Evolutionary conservation across 1,140 invertebrate genomes (phyloP).

Genomic region (Philopotamus ludificatus): DNA sequence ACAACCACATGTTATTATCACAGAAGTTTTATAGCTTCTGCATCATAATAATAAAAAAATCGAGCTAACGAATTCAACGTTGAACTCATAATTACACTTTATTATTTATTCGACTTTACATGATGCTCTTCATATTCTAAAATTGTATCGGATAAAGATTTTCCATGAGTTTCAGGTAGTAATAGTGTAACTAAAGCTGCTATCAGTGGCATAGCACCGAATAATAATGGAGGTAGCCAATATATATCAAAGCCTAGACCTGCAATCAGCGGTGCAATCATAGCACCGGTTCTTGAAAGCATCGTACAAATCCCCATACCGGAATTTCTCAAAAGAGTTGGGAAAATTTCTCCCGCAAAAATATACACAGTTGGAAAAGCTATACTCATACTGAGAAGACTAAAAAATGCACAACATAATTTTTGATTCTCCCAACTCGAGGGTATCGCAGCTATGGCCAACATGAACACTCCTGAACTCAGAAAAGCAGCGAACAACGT

Average conservation of each 20-base stretch:
- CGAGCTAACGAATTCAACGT: too few relatives aligned
- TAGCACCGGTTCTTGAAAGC: slow-evolving; percentile 64
- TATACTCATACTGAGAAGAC: slow-evolving; percentile 61
- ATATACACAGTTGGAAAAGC: slow-evolving; percentile 63
- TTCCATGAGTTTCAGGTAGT: slow-evolving; percentile 61
- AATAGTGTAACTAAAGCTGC: slow-evolving; percentile 63
- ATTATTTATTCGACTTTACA: slow-evolving; percentile 46
- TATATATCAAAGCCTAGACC: slow-evolving; percentile 51
- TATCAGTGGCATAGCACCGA: slow-evolving; percentile 64
- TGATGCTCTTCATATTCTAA: slow-evolving; percentile 61
- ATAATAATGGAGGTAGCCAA: slow-evolving; percentile 67
- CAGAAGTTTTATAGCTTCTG: too few relatives aligned
- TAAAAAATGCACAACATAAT: slow-evolving; percentile 61
- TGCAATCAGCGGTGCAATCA: slow-evolving; percentile 65
- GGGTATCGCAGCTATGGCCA: slow-evolving; percentile 60
- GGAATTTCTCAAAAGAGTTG: slow-evolving; percentile 66
- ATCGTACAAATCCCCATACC: slow-evolving; percentile 64
- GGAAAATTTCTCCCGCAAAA: slow-evolving; percentile 67
- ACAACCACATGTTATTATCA: too few relatives aligned
- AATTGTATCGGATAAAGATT: slow-evolving; percentile 51
- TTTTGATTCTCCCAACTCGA: slow-evolving; percentile 45
- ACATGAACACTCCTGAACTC: slow-evolving; percentile 61
- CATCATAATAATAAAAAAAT: too few relatives aligned
- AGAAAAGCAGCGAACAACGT: slow-evolving; percentile 64
- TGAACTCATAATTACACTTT: too few relatives aligned